These are phyloP conservation scores for Piscicola geometra DNA, from an alignment of 2,888 invertebrate genomes.

Conservation along the genomic window DNA sequence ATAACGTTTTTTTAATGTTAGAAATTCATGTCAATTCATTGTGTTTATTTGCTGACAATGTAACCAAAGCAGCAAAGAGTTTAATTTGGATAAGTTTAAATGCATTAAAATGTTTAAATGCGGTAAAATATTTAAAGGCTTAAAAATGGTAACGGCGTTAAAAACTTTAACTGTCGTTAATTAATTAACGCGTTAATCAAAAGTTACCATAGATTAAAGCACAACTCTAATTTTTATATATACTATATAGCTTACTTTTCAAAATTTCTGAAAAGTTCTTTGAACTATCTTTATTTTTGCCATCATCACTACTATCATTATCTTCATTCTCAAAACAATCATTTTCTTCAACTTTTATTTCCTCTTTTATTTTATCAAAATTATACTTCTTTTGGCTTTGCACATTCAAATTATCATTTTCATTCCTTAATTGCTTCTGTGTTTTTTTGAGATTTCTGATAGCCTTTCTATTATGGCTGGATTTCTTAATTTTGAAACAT, in stretches of 20 bases:
- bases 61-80: too few species aligned
- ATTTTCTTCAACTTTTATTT: neutral
- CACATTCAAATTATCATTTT: conserved; percentile 38
- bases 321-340: conserved; percentile 39
- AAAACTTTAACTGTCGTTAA: too few species aligned
- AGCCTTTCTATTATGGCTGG: conserved; percentile 75
- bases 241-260: conserved; percentile 61
- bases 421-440: neutral
- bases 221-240: too few species aligned
- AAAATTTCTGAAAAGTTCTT: conserved; percentile 63
- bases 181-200: too few species aligned
- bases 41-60: too few species aligned
- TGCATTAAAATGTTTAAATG: too few species aligned
- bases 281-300: conserved; percentile 55
- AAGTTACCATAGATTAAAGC: too few species aligned
- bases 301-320: conserved; percentile 36
- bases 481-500: conserved; percentile 90
- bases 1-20: too few species aligned
- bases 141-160: too few species aligned
- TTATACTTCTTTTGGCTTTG: conserved; percentile 37
- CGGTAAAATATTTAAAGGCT: too few species aligned
- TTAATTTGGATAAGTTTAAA: too few species aligned
- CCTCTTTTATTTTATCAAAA: neutral
- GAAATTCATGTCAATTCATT: too few species aligned
- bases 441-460: conserved; percentile 66